Evolutionary conservation across 1,140 invertebrate genomes (phyloP).

Genomic region (Drosophila parabipectinata): DNA sequence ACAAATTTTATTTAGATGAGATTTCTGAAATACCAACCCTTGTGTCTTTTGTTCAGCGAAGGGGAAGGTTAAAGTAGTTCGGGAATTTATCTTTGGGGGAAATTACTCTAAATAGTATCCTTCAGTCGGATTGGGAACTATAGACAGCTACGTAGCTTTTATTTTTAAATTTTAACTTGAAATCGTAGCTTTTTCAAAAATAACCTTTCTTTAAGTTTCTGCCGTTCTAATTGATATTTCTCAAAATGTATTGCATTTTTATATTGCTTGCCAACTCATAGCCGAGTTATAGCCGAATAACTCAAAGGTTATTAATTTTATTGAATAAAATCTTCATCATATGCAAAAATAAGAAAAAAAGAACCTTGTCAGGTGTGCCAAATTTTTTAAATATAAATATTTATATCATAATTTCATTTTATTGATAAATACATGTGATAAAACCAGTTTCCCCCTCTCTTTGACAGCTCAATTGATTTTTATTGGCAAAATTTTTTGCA

Average conservation of each 20-base stretch:
- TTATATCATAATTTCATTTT: slow-evolving; percentile 39
- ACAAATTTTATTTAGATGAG: not conserved
- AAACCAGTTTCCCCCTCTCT: slow-evolving; percentile 5
- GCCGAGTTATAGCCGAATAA: too few relatives aligned
- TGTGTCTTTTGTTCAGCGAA: slow-evolving; percentile 6
- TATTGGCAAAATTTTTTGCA: slow-evolving; percentile 27
- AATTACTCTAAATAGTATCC: not conserved
- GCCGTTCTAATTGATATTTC: too few relatives aligned
- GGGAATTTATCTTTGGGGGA: slow-evolving; percentile 32
- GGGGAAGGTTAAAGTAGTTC: slow-evolving; percentile 10
- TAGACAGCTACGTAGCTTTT: too few relatives aligned
- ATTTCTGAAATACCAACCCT: not conserved
- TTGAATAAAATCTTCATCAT: not conserved
- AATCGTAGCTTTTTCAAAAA: too few relatives aligned
- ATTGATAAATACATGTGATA: slow-evolving; percentile 27
- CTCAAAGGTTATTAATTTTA: not conserved
- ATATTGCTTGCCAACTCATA: too few relatives aligned
- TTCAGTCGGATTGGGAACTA: too few relatives aligned
- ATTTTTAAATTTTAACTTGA: too few relatives aligned
- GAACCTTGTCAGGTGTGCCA: not conserved
- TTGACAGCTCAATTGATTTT: slow-evolving; percentile 38
- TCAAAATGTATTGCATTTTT: not conserved
- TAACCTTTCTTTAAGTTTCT: too few relatives aligned
- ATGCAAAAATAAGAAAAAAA: not conserved
- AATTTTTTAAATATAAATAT: not conserved